Evolutionary conservation across 2,888 invertebrate species (phyloP).

Genomic region (Orchesellides sinensis): DNA sequence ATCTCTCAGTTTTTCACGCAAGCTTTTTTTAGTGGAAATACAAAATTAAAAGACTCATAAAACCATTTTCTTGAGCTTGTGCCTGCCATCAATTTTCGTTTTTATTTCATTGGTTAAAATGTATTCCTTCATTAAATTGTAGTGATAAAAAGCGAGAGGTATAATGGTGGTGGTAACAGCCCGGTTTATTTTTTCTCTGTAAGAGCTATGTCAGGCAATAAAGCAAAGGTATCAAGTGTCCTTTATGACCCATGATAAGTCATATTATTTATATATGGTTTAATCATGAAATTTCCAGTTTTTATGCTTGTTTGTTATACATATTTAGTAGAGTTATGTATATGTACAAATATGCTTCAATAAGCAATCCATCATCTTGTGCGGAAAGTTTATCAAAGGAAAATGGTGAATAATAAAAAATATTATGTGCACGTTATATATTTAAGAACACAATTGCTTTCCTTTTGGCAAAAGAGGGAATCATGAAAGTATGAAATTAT

Average conservation of each 20-base stretch:
- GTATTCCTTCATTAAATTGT: conserved; percentile 19
- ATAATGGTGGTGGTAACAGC: conserved; percentile 51
- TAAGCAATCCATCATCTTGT: conserved; percentile 54
- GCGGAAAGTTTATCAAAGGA: conserved; percentile 20
- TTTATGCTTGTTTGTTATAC: not conserved
- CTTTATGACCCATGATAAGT: conserved; percentile 47
- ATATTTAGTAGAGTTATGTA: not conserved
- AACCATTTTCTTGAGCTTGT: conserved; percentile 50
- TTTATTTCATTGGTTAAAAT: conserved; percentile 42
- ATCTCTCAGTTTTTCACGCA: not conserved
- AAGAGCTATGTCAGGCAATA: conserved; percentile 49
- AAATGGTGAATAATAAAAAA: conserved; percentile 29
- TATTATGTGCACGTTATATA: not conserved
- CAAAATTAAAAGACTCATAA: conserved; percentile 63
- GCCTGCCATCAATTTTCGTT: conserved; percentile 46
- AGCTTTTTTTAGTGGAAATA: conserved; percentile 39
- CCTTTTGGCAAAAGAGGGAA: not conserved
- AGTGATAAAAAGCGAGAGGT: conserved; percentile 1
- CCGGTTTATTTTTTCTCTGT: conserved; percentile 42
- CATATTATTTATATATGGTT: not conserved
- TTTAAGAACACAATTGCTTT: not conserved
- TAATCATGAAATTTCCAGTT: too few species aligned
- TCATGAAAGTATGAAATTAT: not conserved
- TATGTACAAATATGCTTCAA: conserved; percentile 15
- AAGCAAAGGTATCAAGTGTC: conserved; percentile 64